These are phyloP conservation scores for Hymenopus coronatus DNA, from an alignment of 2,888 invertebrate species.

Conservation along the genomic window DNA sequence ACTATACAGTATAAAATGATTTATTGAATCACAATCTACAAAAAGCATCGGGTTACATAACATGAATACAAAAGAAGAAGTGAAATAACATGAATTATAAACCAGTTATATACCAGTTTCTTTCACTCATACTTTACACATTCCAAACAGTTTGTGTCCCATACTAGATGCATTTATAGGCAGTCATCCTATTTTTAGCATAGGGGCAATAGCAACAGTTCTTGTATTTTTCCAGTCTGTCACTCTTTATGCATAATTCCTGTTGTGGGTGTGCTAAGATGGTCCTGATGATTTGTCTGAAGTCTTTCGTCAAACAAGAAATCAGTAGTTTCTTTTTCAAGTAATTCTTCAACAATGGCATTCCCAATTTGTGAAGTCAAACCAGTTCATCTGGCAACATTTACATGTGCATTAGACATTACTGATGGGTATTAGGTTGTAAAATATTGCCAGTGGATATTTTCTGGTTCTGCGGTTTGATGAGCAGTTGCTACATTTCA, in stretches of 20 bases:
- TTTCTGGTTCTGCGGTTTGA: slow-evolving; percentile 35
- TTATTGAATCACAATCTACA: too few relatives aligned
- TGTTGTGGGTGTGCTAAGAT: not conserved
- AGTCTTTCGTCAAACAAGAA: too few relatives aligned
- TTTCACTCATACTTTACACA: not conserved
- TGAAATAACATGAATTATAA: too few relatives aligned
- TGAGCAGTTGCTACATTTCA: slow-evolving; percentile 37
- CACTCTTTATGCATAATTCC: too few relatives aligned
- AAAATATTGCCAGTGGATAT: slow-evolving; percentile 37
- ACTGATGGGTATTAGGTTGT: not conserved
- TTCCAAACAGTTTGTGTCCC: not conserved
- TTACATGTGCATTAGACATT: not conserved
- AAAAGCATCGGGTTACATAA: too few relatives aligned
- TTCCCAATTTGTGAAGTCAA: not conserved
- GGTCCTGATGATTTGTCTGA: not conserved
- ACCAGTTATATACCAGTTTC: too few relatives aligned
- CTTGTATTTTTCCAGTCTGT: not conserved
- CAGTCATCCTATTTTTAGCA: not conserved
- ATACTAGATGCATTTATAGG: not conserved
- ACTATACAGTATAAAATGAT: too few relatives aligned
- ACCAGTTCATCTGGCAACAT: not conserved
- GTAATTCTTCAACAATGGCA: not conserved
- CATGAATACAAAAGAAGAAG: too few relatives aligned
- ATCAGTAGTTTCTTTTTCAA: not conserved
- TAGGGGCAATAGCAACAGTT: not conserved